Evolutionary conservation across 2,113 vertebrate species (phyloP).

Genomic region (Nyctibius bracteatus): DNA sequence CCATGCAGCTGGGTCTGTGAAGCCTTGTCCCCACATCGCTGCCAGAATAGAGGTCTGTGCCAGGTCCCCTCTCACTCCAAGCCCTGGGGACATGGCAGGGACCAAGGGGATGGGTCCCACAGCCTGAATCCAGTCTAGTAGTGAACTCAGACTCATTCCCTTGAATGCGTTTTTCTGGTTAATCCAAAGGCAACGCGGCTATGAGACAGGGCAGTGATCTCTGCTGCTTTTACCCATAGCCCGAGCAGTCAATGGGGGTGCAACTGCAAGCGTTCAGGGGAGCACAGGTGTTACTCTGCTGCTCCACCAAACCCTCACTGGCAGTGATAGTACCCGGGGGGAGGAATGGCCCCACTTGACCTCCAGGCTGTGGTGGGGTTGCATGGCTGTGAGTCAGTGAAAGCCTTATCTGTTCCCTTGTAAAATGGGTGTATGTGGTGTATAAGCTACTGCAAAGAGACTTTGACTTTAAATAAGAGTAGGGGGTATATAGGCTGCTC

Average conservation of each 20-base stretch:
- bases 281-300: fast-evolving
- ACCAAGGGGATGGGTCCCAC: fast-evolving
- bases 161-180: neutral
- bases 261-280: neutral
- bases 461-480: neutral
- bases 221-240: neutral
- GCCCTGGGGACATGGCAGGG: fast-evolving
- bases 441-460: neutral
- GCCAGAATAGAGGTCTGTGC: fast-evolving
- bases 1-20: neutral
- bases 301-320: neutral
- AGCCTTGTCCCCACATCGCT: neutral
- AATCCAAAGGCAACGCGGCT: neutral
- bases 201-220: neutral
- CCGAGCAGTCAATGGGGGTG: fast-evolving
- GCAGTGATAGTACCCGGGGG: fast-evolving
- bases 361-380: neutral
- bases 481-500: neutral
- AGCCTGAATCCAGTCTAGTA: neutral
- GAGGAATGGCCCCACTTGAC: neutral
- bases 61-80: neutral
- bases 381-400: neutral
- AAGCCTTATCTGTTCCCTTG: neutral
- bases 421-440: neutral
- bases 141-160: neutral